A percentile compares a stretch with the other conserved stretches of the same genome.
These are phyloP conservation scores for Astyanax mexicanus DNA, from an alignment of 2,797 vertebrate species.

Conservation along the genomic window DNA sequence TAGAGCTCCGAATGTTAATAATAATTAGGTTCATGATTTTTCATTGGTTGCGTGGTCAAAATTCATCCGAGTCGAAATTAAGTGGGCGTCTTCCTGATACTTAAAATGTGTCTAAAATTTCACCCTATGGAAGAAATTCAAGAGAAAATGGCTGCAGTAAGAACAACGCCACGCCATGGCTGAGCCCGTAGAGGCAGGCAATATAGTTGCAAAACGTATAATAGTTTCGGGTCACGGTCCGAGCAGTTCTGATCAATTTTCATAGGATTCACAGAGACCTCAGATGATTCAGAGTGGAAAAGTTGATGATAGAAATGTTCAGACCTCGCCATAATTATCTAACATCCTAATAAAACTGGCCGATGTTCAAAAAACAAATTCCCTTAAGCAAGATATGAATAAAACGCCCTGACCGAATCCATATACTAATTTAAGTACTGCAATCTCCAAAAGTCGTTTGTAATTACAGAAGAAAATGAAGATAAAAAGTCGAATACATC, in stretches of 20 bases:
- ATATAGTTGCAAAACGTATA: constrained; percentile 18
- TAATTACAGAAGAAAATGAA: background rate
- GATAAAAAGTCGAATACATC: background rate
- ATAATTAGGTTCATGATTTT: constrained; percentile 12
- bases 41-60: constrained; percentile 44
- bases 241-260: constrained; percentile 79
- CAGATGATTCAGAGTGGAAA: background rate
- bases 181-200: constrained; percentile 65
- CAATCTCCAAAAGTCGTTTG: background rate
- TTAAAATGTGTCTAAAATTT: constrained; percentile 48
- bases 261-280: constrained; percentile 59
- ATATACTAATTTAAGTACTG: background rate
- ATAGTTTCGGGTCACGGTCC: constrained; percentile 41
- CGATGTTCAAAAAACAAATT: background rate
- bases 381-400: background rate
- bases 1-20: background rate
- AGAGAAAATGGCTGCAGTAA: constrained; percentile 6
- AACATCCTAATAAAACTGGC: background rate
- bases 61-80: constrained; percentile 31
- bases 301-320: constrained; percentile 15
- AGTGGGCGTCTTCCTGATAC: constrained; percentile 54
- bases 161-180: constrained; percentile 67
- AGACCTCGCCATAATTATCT: background rate
- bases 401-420: background rate
- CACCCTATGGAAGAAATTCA: constrained; percentile 1